Evolutionary conservation across 2,888 invertebrate genomes (phyloP).

Genomic region (Epistrophe eligans): DNA sequence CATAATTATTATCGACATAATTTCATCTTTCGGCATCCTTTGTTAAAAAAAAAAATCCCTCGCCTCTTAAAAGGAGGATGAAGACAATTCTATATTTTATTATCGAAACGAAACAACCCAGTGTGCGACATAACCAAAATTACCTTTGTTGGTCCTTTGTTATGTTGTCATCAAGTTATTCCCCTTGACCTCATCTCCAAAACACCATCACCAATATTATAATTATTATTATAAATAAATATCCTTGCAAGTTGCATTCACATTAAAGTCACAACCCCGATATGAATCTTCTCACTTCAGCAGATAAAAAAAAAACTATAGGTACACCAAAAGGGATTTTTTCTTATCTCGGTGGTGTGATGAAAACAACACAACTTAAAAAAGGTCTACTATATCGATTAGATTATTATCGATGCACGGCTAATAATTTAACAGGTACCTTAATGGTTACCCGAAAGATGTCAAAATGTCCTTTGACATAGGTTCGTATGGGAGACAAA

Average conservation of each 20-base stretch:
- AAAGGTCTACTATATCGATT: constrained; percentile 6
- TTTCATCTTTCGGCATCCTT: constrained; percentile 64
- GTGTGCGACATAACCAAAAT: constrained; percentile 40
- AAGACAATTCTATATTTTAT: constrained; percentile 68
- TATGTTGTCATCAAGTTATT: constrained; percentile 65
- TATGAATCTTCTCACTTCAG: constrained; percentile 72
- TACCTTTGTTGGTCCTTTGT: constrained; percentile 50
- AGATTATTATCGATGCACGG: constrained; percentile 58
- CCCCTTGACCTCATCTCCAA: constrained; percentile 37
- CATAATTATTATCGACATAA: constrained; percentile 59
- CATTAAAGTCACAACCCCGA: constrained; percentile 50
- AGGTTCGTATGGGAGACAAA: constrained; percentile 13
- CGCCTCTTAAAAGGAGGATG: constrained; percentile 24
- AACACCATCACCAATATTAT: constrained; percentile 56
- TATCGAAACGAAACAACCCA: constrained; percentile 48
- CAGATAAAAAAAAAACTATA: constrained; percentile 33
- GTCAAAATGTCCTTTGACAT: constrained; percentile 73
- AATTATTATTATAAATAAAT: constrained; percentile 50
- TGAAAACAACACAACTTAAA: constrained; percentile 63
- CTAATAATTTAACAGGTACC: constrained; percentile 72
- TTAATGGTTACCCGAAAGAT: constrained; percentile 50
- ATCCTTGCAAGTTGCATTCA: constrained; percentile 4
- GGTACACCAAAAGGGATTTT: constrained; percentile 21
- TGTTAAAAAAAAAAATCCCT: constrained; percentile 11
- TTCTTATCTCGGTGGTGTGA: constrained; percentile 65